phyloP scores from a whole-genome alignment of 2,888 invertebrate genomes.

The Oligia latruncula region DNA sequence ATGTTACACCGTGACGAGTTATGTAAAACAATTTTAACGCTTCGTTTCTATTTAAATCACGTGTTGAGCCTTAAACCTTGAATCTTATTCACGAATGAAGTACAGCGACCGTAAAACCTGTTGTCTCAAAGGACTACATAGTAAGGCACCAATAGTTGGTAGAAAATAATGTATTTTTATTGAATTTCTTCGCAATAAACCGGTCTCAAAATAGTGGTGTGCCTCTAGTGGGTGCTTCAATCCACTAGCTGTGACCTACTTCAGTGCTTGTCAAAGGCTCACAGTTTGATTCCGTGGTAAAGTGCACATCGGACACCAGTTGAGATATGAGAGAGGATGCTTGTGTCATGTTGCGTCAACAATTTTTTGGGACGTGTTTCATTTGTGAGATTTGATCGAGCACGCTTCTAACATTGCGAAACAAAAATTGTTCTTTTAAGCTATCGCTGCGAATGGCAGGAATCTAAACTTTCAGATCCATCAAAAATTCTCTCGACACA shows the following conservation, averaged over 20 bases:
- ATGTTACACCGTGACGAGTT: conserved; percentile 31
- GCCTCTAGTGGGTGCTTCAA: conserved; percentile 41
- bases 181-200: conserved; percentile 39
- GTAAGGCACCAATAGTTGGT: conserved; percentile 12
- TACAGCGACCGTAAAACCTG: conserved; percentile 36
- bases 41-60: conserved; percentile 50
- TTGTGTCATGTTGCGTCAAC: conserved; percentile 17
- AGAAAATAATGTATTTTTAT: conserved; percentile 32
- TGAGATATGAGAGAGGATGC: conserved; percentile 25
- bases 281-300: conserved; percentile 51
- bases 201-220: conserved; percentile 40
- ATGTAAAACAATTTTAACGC: conserved; percentile 59
- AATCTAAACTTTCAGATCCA: conserved; percentile 28
- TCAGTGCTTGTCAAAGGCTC: conserved; percentile 47
- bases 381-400: conserved; percentile 16
- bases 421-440: conserved; percentile 9
- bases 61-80: conserved; percentile 48
- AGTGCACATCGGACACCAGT: conserved; percentile 46
- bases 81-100: conserved; percentile 29
- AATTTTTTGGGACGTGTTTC: conserved; percentile 21
- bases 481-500: conserved; percentile 28
- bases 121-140: conserved; percentile 27
- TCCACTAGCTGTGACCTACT: conserved; percentile 59
- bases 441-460: conserved; percentile 7
- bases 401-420: conserved; percentile 16